Evolutionary conservation across 2,797 vertebrate species (phyloP), one percentile per base, ranked within the genome.

Genomic region (Bradypus variegatus): DNA sequence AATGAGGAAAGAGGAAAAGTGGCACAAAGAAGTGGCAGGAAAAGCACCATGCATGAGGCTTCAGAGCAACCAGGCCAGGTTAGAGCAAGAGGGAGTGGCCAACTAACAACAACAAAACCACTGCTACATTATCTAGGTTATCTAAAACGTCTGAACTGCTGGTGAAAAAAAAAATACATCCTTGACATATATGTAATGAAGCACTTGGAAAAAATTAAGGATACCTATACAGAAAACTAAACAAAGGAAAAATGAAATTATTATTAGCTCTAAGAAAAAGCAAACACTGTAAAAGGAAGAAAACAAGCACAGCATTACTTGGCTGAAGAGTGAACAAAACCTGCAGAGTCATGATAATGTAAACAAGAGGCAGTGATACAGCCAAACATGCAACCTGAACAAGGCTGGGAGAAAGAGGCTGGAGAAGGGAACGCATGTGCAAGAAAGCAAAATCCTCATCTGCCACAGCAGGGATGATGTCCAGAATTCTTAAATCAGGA

Each of bases 371-470:
- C 1, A 0, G 16, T 2, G 9, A 10, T 31, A 73, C 21, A 8
- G 29, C 7, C 6, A 16, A 13, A 75, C 15, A 41, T 15, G 6
- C 25, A 58, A 33, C 13, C 60, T 5, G 5, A 69, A 13, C 8
- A 7, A 25, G 21, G 31, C 6, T 31, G 58, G n/a, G 62, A 50
- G 36, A 27, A 45, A 0, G 60, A 94, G 27, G 21, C 36, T 25
- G 0, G 15, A 70, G 33, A 53, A 6, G 6, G 1, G 29, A 1
- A 6, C 16, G 25, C 3, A 1, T 19, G 27, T 21, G 16, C 14
- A 3, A 10, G 36, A 62, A 12, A 29, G 62, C 62, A 45, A 41
- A 33, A 23, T 25, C 69, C 48, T 55, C 69, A 45, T 23, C 62
- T 41, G 14, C 21, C 50, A 21, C 6, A 41, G 70, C 48, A 83